Percentiles rank a stretch among this genome's conserved stretches.
Evolutionary conservation across 2,888 invertebrate genomes (phyloP).

Genomic region (Gerosis bhagava): DNA sequence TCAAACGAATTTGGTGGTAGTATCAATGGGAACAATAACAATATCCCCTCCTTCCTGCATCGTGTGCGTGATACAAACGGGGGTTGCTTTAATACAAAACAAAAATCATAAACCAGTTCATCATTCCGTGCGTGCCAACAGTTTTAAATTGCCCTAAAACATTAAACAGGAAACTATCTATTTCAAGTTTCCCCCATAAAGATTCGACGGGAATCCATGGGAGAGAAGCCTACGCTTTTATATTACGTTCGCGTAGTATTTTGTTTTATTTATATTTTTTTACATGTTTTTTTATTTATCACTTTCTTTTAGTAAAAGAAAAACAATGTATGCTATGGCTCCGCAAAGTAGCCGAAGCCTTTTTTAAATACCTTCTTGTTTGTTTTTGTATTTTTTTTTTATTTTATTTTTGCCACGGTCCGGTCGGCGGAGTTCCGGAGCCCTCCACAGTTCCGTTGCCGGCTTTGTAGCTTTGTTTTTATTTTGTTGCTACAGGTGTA

Average conservation of each 20-base stretch:
- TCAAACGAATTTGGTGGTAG: slow-evolving; percentile 61
- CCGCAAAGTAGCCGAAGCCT: slow-evolving; percentile 20
- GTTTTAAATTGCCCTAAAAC: slow-evolving; percentile 66
- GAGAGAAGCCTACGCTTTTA: slow-evolving; percentile 51
- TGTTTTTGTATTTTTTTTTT: slow-evolving; percentile 52
- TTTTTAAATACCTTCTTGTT: slow-evolving; percentile 45
- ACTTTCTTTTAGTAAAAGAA: slow-evolving; percentile 18
- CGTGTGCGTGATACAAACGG: slow-evolving; percentile 66
- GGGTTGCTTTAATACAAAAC: slow-evolving; percentile 53
- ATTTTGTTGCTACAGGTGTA: slow-evolving; percentile 83
- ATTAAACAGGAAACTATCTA: slow-evolving; percentile 72
- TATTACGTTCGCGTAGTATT: slow-evolving; percentile 30
- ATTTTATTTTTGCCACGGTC: slow-evolving; percentile 57
- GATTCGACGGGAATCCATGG: slow-evolving; percentile 61
- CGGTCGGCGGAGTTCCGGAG: slow-evolving; percentile 55
- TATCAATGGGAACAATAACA: slow-evolving; percentile 58
- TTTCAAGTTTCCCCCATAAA: slow-evolving; percentile 74
- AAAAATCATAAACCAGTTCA: slow-evolving; percentile 58
- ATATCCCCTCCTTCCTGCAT: slow-evolving; percentile 55
- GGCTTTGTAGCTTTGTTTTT: slow-evolving; percentile 78
- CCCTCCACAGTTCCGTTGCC: slow-evolving; percentile 59
- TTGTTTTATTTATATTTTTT: slow-evolving; percentile 14
- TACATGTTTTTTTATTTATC: slow-evolving; percentile 10
- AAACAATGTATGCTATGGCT: slow-evolving; percentile 20
- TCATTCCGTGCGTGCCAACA: slow-evolving; percentile 67